Conservation (phyloP, 1,140 invertebrate genomes). For the Monochamus saltuarius region DNA sequence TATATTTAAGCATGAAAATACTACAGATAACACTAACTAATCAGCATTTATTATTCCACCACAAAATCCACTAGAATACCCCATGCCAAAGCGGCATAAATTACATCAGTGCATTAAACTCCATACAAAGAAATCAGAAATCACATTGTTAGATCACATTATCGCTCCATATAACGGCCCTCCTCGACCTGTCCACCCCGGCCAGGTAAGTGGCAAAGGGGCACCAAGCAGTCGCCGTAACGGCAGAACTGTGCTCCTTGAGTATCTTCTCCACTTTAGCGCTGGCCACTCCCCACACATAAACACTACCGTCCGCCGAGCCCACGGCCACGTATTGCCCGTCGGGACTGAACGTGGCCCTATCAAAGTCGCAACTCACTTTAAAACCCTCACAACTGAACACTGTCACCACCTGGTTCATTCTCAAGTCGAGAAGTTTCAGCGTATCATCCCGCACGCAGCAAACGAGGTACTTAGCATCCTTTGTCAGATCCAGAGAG, state of each 20-base stretch:
- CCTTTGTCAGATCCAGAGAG: conserved; percentile 89
- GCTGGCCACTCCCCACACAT: conserved; percentile 84
- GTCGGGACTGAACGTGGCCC: conserved; percentile 90
- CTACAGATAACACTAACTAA: no score
- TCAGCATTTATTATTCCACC: no score
- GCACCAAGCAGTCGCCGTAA: conserved; percentile 91
- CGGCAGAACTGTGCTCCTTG: conserved; percentile 84
- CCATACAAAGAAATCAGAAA: no score
- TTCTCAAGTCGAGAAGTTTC: conserved; percentile 89
- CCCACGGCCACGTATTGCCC: conserved; percentile 86
- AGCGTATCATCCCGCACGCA: conserved; percentile 94
- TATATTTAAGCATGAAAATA: no score
- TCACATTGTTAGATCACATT: conserved; percentile 12
- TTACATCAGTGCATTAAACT: no score
- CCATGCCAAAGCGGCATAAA: no score
- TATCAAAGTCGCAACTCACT: conserved; percentile 90
- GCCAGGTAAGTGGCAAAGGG: conserved; percentile 80
- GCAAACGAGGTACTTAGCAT: conserved; percentile 85
- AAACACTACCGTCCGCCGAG: conserved; percentile 86
- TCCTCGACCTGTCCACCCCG: conserved; percentile 85
- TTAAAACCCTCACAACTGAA: conserved; percentile 94
- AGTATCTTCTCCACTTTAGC: conserved; percentile 79
- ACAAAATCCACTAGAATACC: no score
- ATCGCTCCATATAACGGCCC: conserved; percentile 80
- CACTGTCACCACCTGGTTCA: conserved; percentile 86